Percentiles rank a stretch among this genome's conserved stretches.
These are phyloP conservation scores for Xylophagus ater DNA, from an alignment of 2,888 invertebrate species.

Conservation along the genomic window DNA sequence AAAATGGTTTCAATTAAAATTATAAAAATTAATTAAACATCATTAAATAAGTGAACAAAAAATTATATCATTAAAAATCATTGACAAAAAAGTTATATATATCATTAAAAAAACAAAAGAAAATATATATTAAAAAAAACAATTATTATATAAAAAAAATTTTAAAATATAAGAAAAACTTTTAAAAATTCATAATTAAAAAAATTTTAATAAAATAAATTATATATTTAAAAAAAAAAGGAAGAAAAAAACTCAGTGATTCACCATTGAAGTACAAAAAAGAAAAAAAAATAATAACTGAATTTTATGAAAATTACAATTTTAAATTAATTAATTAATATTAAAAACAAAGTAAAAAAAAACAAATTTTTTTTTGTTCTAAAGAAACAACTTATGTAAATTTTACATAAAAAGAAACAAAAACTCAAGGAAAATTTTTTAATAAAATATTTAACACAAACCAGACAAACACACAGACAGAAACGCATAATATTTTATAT, in stretches of 20 bases:
- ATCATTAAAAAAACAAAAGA: slow-evolving; percentile 6
- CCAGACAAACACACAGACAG: too few relatives aligned
- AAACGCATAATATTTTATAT: too few relatives aligned
- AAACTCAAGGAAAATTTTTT: too few relatives aligned
- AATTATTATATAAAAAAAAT: slow-evolving; percentile 3
- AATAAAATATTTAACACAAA: too few relatives aligned
- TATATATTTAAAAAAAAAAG: slow-evolving; percentile 14
- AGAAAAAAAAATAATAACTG: slow-evolving; percentile 26
- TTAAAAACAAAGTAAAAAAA: slow-evolving; percentile 5
- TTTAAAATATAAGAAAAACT: slow-evolving; percentile 1
- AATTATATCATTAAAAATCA: too few relatives aligned
- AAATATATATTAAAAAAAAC: slow-evolving; percentile 14
- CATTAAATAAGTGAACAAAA: too few relatives aligned
- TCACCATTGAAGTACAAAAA: slow-evolving; percentile 41
- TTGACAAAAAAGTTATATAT: slow-evolving; percentile 1
- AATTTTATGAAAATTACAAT: slow-evolving; percentile 19
- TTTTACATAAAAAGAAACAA: neutral
- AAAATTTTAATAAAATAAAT: slow-evolving; percentile 13
- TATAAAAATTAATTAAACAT: too few relatives aligned
- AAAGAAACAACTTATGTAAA: neutral
- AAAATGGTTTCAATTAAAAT: too few relatives aligned
- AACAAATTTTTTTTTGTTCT: too few relatives aligned
- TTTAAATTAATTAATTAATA: neutral
- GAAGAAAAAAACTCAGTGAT: slow-evolving; percentile 34
- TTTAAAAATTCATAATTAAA: slow-evolving; percentile 6